A percentile compares a stretch with the other conserved stretches of the same genome.
Conservation (phyloP, 2,797 vertebrate genomes). For the Rhadinocentrus ornatus region DNA sequence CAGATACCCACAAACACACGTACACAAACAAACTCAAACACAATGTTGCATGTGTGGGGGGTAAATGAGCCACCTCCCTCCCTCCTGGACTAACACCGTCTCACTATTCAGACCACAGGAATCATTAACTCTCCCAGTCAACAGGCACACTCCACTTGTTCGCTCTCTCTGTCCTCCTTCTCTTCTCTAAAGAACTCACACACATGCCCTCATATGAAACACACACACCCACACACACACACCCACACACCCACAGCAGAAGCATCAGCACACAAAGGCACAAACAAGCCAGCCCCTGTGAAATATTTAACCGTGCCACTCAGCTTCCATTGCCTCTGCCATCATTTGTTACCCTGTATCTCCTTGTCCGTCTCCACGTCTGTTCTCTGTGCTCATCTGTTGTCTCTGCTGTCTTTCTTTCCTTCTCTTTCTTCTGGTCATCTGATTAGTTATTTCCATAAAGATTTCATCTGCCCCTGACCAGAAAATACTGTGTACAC, state of each 20-base stretch:
- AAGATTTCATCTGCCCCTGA: constrained; percentile 53
- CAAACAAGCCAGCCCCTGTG: constrained; percentile 67
- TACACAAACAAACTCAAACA: constrained; percentile 32
- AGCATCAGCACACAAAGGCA: constrained; percentile 58
- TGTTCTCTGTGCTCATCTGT: constrained; percentile 76
- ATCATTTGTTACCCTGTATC: constrained; percentile 68
- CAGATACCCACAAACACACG: not conserved
- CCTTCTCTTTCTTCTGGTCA: constrained; percentile 66
- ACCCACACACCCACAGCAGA: not conserved
- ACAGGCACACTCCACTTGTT: constrained; percentile 75
- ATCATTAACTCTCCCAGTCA: constrained; percentile 78
- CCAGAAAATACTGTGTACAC: constrained; percentile 29
- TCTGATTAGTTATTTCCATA: constrained; percentile 71
- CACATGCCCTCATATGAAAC: constrained; percentile 12
- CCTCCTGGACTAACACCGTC: constrained; percentile 53
- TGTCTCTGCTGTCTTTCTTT: constrained; percentile 70
- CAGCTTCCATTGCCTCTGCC: constrained; percentile 54
- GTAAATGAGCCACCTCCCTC: constrained; percentile 55
- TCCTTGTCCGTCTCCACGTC: constrained; percentile 60
- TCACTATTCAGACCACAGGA: constrained; percentile 70
- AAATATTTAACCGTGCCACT: constrained; percentile 73
- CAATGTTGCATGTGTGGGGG: constrained; percentile 58
- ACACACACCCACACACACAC: constrained; percentile 35
- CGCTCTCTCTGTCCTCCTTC: constrained; percentile 51
- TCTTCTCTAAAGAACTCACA: constrained; percentile 52